phyloP scores from a whole-genome alignment of 1,140 invertebrate species.

The Bathynomus jamesi region DNA sequence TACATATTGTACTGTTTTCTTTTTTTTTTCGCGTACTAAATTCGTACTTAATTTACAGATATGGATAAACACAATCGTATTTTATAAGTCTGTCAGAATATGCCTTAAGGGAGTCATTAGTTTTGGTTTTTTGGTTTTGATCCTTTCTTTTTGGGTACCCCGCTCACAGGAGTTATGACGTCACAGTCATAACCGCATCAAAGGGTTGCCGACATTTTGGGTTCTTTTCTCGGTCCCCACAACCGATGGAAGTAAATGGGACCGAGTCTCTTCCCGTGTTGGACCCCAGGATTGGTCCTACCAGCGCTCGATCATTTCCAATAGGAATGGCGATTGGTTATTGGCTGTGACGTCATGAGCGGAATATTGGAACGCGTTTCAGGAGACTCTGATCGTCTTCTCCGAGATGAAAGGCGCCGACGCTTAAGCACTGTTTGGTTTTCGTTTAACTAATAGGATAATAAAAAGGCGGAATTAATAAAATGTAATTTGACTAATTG shows the following conservation, averaged over 20 bases:
- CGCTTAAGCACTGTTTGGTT: background rate
- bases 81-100: background rate
- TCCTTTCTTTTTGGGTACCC: too few relatives aligned
- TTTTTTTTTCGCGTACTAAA: background rate
- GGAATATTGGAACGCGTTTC: background rate
- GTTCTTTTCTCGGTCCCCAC: background rate
- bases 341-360: background rate
- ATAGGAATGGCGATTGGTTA: background rate
- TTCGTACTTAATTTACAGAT: background rate
- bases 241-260: background rate
- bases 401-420: background rate
- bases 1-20: background rate
- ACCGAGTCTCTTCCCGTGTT: background rate
- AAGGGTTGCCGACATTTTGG: background rate
- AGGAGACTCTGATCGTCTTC: background rate
- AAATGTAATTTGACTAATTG: slow-evolving; percentile 1
- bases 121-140: background rate
- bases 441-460: background rate
- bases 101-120: background rate
- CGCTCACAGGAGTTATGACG: background rate
- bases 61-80: background rate
- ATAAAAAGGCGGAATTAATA: background rate
- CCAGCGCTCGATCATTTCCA: background rate
- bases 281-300: background rate
- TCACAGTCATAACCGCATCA: too few relatives aligned